A percentile compares a stretch with the other conserved stretches of the same genome.
Conservation (phyloP, 2,888 invertebrate species). For the Eupithecia vulgata region DNA sequence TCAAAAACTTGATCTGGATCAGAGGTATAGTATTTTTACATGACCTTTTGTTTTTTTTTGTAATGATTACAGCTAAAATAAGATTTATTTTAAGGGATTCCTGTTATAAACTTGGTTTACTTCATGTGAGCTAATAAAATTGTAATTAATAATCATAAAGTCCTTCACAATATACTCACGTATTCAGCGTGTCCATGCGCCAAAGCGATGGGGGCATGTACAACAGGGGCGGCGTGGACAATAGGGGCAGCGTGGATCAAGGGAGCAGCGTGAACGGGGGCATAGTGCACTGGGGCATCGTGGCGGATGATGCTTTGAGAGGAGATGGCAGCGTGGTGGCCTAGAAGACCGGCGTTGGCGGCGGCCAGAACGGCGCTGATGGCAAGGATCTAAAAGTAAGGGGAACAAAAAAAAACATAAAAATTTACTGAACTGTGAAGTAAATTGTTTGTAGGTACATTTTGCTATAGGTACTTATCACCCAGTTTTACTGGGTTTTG, state of each 20-base stretch:
- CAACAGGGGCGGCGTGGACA: conserved; percentile 59
- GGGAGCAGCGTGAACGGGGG: conserved; percentile 67
- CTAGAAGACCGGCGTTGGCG: conserved; percentile 82
- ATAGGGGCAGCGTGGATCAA: conserved; percentile 67
- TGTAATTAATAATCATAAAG: no score
- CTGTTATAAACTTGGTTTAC: not conserved
- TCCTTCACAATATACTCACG: conserved; percentile 55
- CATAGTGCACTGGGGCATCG: conserved; percentile 71
- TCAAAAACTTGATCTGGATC: no score
- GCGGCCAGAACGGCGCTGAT: conserved; percentile 79
- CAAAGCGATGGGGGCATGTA: conserved; percentile 60
- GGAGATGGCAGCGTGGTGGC: conserved; percentile 77
- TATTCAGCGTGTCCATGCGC: conserved; percentile 66
- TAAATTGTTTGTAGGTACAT: no score
- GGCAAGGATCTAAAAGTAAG: conserved; percentile 68
- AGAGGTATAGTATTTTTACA: not conserved
- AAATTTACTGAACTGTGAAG: no score
- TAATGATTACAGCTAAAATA: no score
- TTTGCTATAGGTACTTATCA: no score
- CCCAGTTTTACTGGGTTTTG: no score
- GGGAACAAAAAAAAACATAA: not conserved
- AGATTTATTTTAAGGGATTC: no score
- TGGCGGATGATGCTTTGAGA: conserved; percentile 80
- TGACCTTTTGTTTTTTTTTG: not conserved
- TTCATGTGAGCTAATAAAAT: not conserved